phyloP scores from a whole-genome alignment of 1,140 invertebrate genomes.

The Capitella teleta region DNA sequence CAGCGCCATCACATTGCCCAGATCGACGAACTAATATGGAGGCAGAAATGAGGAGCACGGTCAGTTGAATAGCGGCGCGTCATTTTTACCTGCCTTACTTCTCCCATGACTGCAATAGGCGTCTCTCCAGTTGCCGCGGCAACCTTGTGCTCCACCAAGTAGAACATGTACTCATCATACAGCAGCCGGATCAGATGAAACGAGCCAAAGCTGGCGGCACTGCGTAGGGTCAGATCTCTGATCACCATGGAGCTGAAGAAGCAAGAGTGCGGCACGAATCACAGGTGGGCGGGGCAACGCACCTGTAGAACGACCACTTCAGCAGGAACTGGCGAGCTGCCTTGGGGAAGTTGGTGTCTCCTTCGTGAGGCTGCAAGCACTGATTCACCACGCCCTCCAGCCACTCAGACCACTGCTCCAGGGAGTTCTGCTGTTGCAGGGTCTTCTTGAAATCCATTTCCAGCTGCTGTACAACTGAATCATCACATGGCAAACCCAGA shows the following conservation, averaged over 20 bases:
- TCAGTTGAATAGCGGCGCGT: background rate
- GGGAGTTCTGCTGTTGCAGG: conserved; percentile 77
- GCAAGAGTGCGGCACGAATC: background rate
- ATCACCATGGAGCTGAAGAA: conserved; percentile 83
- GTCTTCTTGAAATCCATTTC: conserved; percentile 90
- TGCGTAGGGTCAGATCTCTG: conserved; percentile 82
- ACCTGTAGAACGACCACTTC: conserved; percentile 98
- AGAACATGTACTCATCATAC: conserved; percentile 99
- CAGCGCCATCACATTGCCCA: background rate
- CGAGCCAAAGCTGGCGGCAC: conserved; percentile 94
- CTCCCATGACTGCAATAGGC: conserved; percentile 83
- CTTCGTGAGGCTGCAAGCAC: conserved; percentile 77
- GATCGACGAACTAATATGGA: background rate
- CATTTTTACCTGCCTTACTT: conserved; percentile 32
- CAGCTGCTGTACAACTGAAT: conserved; percentile 68
- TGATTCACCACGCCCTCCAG: conserved; percentile 78
- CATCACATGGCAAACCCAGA: conserved; percentile 98
- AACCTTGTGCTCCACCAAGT: conserved; percentile 92
- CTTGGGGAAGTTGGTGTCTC: conserved; percentile 62
- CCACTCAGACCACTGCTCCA: conserved; percentile 97
- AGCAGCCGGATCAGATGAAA: conserved; percentile 95
- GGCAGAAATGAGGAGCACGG: background rate
- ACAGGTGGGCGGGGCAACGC: background rate
- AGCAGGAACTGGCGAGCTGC: conserved; percentile 79
- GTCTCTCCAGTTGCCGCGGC: conserved; percentile 79